Evolutionary conservation across 2,888 invertebrate genomes (phyloP), one percentile per base, ranked within the genome.

Genomic region (Pachliopta kotzebuea): DNA sequence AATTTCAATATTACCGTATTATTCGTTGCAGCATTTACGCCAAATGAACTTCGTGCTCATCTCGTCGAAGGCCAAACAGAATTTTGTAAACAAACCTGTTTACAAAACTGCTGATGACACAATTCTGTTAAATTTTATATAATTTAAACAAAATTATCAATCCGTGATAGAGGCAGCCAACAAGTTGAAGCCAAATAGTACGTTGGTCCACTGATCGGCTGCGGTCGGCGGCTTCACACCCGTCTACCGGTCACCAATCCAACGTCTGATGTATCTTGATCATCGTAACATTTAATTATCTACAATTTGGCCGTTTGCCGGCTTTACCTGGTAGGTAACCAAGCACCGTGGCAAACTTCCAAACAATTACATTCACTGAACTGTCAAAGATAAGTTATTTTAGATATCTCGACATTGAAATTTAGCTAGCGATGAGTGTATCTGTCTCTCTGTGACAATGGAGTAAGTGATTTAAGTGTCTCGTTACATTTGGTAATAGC

Each of bases 381-480:
- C 88, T 90, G 90, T 90, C 90, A 90, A 90, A 90, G 80, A 88
- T 91, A 90, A 90, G 89, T 90, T 90, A 91, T 91, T 91, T 91
- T 89, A 85, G 88, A 82, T 87, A 81, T 80, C 71, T 74, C 79
- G 90, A 85, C 90, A 89, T 89, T 90, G 90, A 89, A 86, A 84
- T 78, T 77, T 78, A 77, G 77, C 76, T 70, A 72, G 70, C 71
- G 71, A 71, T 67, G 72, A 73, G 77, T 69, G 75, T 77, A 67
- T 66, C 57, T 67, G 64, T 68, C 68, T 58, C 69, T 61, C 3
- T 69, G 71, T 78, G 82, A 78, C 81, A 79, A 79, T 81, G 77
- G 71, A 69, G 66, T 69, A 72, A 56, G 71, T 75, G 70, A 71
- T 74, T 74, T 75, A 74, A 77, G 73, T 73, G 76, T 74, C 66